These are phyloP conservation scores for Lepidochrysops patricia DNA, from an alignment of 2,888 invertebrate genomes.

Conservation along the genomic window DNA sequence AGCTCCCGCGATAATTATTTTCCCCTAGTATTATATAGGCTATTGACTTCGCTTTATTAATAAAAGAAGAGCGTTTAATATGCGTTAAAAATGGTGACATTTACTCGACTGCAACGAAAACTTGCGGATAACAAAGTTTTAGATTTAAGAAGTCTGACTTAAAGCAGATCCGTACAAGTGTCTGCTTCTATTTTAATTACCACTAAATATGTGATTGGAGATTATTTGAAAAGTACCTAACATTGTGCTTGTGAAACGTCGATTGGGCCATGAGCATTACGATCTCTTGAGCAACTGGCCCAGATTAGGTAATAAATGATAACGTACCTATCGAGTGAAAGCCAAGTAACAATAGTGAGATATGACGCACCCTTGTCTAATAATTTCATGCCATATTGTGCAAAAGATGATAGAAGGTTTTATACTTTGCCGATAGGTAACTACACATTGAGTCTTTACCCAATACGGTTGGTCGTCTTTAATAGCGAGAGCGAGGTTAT, in stretches of 20 bases:
- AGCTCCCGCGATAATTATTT: neutral
- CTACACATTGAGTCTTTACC: too few species aligned
- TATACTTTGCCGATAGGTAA: too few species aligned
- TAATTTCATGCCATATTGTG: neutral
- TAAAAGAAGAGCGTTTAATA: neutral
- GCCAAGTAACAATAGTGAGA: neutral
- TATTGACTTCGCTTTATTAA: neutral
- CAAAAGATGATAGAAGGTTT: too few species aligned
- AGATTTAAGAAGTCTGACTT: too few species aligned
- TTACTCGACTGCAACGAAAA: too few species aligned
- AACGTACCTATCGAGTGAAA: conserved; percentile 1
- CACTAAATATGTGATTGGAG: neutral
- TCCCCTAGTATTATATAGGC: neutral
- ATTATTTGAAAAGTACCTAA: neutral
- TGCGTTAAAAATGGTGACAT: neutral
- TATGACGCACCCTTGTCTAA: neutral
- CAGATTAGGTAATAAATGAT: neutral
- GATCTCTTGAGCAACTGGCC: neutral
- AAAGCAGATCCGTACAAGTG: too few species aligned
- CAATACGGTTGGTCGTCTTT: too few species aligned
- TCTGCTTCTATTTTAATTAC: neutral
- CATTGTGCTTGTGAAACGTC: neutral
- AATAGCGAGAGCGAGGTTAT: too few species aligned
- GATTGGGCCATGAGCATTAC: conserved; percentile 1
- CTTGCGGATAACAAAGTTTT: too few species aligned